A percentile compares a stretch with the other conserved stretches of the same genome.
These are phyloP conservation scores for Chymomyza caudatula DNA, from an alignment of 2,888 invertebrate species.

Conservation along the genomic window DNA sequence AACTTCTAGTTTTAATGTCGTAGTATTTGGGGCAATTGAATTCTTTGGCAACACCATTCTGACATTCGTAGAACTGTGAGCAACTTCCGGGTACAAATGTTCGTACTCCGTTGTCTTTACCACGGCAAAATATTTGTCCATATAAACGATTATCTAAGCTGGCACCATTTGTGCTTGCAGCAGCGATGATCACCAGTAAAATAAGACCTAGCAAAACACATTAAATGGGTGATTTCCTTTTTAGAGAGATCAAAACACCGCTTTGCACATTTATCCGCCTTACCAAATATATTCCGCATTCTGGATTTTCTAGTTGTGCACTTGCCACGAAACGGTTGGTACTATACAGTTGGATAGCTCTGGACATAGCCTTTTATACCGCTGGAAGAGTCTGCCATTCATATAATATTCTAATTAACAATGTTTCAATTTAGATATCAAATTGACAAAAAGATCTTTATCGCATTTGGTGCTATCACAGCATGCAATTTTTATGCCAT, in stretches of 20 bases:
- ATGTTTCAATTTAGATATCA: conserved; percentile 36
- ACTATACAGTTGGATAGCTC: conserved; percentile 17
- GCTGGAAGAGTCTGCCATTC: conserved; percentile 5
- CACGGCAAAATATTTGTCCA: conserved; percentile 56
- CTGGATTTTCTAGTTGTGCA: conserved; percentile 13
- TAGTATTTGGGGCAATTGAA: conserved; percentile 54
- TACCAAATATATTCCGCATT: conserved; percentile 52
- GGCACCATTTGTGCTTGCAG: conserved; percentile 40
- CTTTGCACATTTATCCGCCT: background rate
- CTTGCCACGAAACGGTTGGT: conserved; percentile 22
- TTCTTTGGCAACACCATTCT: conserved; percentile 41
- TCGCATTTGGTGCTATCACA: conserved; percentile 18
- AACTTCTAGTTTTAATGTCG: conserved; percentile 44
- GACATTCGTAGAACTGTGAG: conserved; percentile 63
- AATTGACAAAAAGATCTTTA: conserved; percentile 36
- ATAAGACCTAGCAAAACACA: conserved; percentile 36
- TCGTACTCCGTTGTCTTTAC: conserved; percentile 55
- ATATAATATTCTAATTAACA: conserved; percentile 36
- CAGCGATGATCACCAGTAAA: conserved; percentile 40
- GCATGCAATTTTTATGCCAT: background rate
- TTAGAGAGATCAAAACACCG: background rate
- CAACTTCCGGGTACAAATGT: conserved; percentile 68
- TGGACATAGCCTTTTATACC: conserved; percentile 33
- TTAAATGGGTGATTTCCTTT: background rate
- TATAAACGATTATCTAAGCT: conserved; percentile 57